Evolutionary conservation across 2,113 vertebrate genomes (phyloP).

Genomic region (Mungos mungo): DNA sequence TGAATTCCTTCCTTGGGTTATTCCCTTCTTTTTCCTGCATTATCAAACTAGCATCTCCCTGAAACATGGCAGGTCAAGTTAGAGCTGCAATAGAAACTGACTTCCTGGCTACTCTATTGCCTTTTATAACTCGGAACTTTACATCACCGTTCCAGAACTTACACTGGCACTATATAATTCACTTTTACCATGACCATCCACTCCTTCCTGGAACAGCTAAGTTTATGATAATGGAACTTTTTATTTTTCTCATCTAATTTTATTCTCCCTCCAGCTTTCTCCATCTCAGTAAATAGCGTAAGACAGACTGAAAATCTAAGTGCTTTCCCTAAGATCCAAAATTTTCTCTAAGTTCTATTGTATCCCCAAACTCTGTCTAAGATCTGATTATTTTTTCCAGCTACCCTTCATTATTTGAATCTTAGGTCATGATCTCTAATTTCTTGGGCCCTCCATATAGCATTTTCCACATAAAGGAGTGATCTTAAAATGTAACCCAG

Average conservation of each 20-base stretch:
- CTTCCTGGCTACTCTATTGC: neutral
- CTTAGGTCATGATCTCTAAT: neutral
- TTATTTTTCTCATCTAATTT: neutral
- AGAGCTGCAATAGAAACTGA: neutral
- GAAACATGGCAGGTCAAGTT: neutral
- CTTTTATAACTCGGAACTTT: neutral
- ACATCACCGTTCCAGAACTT: neutral
- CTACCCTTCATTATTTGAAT: neutral
- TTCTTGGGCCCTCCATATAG: neutral
- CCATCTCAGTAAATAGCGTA: neutral
- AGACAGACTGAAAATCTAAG: neutral
- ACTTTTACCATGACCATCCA: neutral
- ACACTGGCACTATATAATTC: neutral
- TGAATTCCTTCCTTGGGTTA: neutral
- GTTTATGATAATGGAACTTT: neutral
- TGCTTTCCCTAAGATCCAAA: neutral
- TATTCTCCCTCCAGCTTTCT: neutral
- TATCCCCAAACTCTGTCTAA: neutral
- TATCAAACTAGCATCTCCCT: neutral
- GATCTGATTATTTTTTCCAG: neutral
- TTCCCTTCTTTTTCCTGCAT: neutral
- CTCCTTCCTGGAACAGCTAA: neutral
- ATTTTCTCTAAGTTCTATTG: neutral
- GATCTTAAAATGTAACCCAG: neutral
- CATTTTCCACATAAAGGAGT: neutral